Percentiles rank a stretch among this genome's conserved stretches.
Evolutionary conservation across 2,888 invertebrate genomes (phyloP).

Genomic region (Clostera curtula): DNA sequence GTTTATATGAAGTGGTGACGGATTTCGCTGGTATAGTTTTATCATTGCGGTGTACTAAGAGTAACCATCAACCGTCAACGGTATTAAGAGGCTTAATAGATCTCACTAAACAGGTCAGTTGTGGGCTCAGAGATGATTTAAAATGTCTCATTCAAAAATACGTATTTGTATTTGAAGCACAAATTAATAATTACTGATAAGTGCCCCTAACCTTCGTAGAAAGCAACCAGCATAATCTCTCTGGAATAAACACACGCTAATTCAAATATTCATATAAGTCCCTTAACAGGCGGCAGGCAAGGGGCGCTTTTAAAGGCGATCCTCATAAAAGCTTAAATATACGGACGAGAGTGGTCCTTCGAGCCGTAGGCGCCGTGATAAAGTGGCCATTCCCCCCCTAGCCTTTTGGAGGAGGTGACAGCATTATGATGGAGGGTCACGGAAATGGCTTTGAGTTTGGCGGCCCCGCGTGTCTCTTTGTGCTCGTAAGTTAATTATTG

Average conservation of each 20-base stretch:
- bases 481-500: slow-evolving; percentile 9
- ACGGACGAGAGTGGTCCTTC: slow-evolving; percentile 14
- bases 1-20: no score
- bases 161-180: no score
- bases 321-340: slow-evolving; percentile 32
- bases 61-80: no score
- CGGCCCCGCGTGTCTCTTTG: no score
- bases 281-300: slow-evolving; percentile 13
- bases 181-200: no score
- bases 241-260: slow-evolving; percentile 11
- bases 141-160: no score
- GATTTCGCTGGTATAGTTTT: no score
- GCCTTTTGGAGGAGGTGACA: neutral
- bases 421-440: neutral
- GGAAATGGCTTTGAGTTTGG: slow-evolving; percentile 1
- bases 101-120: no score
- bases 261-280: slow-evolving; percentile 28
- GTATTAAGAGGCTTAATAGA: no score
- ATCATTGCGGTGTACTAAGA: no score
- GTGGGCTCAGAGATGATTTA: no score
- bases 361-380: slow-evolving; percentile 5
- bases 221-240: slow-evolving; percentile 14
- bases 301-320: slow-evolving; percentile 25
- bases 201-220: slow-evolving; percentile 7
- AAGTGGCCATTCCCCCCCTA: slow-evolving; percentile 6